phyloP scores from a whole-genome alignment of 2,888 invertebrate genomes.

The Drosophila aldrichi region DNA sequence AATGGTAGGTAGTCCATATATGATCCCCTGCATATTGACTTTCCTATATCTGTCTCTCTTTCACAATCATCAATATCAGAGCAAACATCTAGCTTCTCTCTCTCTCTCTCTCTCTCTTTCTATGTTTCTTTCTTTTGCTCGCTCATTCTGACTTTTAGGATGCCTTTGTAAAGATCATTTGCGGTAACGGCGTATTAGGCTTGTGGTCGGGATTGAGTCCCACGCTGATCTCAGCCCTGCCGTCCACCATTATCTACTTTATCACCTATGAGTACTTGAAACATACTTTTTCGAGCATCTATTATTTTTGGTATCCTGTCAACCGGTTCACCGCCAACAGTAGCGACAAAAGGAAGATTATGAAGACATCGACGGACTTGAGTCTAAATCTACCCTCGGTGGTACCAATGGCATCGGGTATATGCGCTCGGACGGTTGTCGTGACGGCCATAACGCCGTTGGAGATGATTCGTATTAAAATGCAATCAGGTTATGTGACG shows the following conservation, averaged over 20 bases:
- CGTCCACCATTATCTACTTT: conserved; percentile 98
- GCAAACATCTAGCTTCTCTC: not conserved
- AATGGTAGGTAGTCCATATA: conserved; percentile 86
- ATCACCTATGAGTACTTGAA: conserved; percentile 96
- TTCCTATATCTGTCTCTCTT: not conserved
- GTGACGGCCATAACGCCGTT: conserved; percentile 95
- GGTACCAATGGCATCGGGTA: conserved; percentile 91
- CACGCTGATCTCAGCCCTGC: conserved; percentile 96
- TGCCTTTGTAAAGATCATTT: conserved; percentile 95
- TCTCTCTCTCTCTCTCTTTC: not conserved
- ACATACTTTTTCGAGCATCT: conserved; percentile 86
- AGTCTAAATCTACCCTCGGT: conserved; percentile 32
- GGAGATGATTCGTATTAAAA: conserved; percentile 97
- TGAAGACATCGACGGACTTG: not conserved
- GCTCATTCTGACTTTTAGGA: conserved; percentile 88
- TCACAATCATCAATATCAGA: not conserved
- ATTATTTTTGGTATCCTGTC: conserved; percentile 19
- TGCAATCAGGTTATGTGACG: conserved; percentile 95
- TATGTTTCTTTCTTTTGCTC: not conserved
- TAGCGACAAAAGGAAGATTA: not conserved
- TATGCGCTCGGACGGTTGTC: conserved; percentile 91
- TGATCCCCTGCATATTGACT: not conserved
- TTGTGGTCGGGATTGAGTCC: conserved; percentile 98
- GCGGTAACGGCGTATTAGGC: conserved; percentile 93
- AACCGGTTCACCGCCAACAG: not conserved